Conservation (phyloP, 2,797 vertebrate genomes). For the Eulemur coronatus region DNA sequence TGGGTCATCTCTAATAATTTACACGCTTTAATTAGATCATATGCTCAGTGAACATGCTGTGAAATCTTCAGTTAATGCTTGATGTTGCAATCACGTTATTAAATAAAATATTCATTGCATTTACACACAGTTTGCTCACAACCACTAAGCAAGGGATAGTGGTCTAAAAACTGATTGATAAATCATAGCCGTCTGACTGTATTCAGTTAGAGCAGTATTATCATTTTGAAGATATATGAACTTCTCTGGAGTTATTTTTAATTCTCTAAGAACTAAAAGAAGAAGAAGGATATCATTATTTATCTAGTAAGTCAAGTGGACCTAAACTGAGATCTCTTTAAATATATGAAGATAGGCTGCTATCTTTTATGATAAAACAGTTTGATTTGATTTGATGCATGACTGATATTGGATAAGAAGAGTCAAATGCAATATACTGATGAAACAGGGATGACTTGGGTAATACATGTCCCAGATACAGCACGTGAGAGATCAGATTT, state of each 20-base stretch:
- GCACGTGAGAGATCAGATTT: neutral
- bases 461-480: neutral
- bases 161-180: conserved; percentile 15
- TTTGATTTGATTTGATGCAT: neutral
- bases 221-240: neutral
- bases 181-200: neutral
- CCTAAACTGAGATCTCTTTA: neutral
- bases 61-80: conserved; percentile 13
- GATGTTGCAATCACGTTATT: conserved; percentile 2
- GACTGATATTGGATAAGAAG: neutral
- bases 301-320: neutral
- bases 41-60: neutral
- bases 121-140: neutral
- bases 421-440: neutral
- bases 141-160: neutral
- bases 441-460: neutral
- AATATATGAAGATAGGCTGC: neutral
- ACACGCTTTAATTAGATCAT: conserved; percentile 14
- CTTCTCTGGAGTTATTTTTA: neutral
- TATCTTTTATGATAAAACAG: neutral
- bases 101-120: conserved; percentile 13
- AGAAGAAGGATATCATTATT: neutral
- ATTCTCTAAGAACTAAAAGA: conserved; percentile 13
- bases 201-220: neutral
- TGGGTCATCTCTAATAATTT: neutral